Percentiles rank a stretch among this genome's conserved stretches.
Conservation (phyloP, 2,797 vertebrate genomes). For the Falco berigora region DNA sequence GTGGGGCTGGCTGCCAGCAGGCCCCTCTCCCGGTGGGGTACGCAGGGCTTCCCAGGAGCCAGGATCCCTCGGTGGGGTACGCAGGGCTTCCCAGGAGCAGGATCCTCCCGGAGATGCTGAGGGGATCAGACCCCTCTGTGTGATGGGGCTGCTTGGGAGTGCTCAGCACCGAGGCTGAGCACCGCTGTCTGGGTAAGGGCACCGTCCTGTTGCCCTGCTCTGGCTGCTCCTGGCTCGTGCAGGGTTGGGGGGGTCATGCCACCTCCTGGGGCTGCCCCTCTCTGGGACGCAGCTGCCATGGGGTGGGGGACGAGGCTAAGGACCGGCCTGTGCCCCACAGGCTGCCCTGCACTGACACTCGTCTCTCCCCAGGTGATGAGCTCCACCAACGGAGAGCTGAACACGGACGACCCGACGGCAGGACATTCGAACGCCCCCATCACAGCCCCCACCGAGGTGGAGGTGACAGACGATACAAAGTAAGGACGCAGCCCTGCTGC, state of each 20-base stretch:
- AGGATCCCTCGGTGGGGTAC: no score
- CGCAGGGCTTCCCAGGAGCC: background rate
- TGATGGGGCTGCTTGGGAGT: fast-evolving
- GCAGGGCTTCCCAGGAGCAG: no score
- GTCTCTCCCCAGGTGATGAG: conserved; percentile 84
- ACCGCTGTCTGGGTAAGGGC: fast-evolving
- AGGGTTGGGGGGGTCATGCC: background rate
- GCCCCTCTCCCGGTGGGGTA: background rate
- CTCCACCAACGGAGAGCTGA: conserved; percentile 96
- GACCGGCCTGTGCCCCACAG: fast-evolving
- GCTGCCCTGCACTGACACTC: fast-evolving
- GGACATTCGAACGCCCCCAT: conserved; percentile 98
- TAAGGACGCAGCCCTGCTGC: conserved; percentile 48
- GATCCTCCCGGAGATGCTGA: fast-evolving
- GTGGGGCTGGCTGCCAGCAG: background rate
- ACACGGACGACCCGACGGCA: conserved; percentile 92
- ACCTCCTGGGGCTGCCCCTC: background rate
- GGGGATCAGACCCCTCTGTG: background rate
- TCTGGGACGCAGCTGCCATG: fast-evolving
- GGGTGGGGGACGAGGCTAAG: background rate
- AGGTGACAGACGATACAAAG: conserved; percentile 97
- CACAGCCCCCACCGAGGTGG: conserved; percentile 91
- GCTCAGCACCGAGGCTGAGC: background rate
- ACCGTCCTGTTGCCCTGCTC: background rate
- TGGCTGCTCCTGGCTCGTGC: fast-evolving